Percentiles rank a stretch among this genome's conserved stretches.
Evolutionary conservation across 2,113 vertebrate genomes (phyloP).

Genomic region (Ailuropoda melanoleuca): DNA sequence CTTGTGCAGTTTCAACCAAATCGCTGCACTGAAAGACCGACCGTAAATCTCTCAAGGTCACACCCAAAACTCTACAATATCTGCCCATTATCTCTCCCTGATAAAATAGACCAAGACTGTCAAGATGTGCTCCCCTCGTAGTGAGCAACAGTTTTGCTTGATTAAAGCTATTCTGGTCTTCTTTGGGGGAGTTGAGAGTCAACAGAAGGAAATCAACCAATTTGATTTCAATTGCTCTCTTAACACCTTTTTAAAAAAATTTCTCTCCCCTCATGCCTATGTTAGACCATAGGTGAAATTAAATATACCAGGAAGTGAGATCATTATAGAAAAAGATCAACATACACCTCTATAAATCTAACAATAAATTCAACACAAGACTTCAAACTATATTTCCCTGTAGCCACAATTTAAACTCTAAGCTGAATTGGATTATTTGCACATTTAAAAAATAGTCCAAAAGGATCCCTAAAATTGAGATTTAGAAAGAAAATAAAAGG

Average conservation of each 20-base stretch:
- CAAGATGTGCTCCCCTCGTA: not conserved
- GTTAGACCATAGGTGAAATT: not conserved
- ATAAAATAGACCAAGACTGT: not conserved
- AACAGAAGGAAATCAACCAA: not conserved
- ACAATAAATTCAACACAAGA: not conserved
- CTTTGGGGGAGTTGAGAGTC: not conserved
- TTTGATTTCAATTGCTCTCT: not conserved
- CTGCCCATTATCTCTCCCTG: not conserved
- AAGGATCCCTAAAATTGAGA: not conserved
- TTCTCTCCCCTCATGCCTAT: not conserved
- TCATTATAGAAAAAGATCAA: not conserved
- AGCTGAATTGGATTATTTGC: not conserved
- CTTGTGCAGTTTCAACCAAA: not conserved
- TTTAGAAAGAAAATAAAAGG: not conserved
- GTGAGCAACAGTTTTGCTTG: not conserved
- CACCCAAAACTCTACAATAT: not conserved
- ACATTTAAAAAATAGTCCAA: conserved; percentile 24
- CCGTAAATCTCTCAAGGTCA: not conserved
- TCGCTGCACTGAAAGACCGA: not conserved
- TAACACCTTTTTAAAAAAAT: not conserved
- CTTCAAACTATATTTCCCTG: not conserved
- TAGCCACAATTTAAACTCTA: not conserved
- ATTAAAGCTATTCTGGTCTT: not conserved
- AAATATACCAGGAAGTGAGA: not conserved
- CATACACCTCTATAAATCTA: not conserved